Conservation (phyloP, 2,888 invertebrate genomes). For the Drosophila stalkeri region DNA sequence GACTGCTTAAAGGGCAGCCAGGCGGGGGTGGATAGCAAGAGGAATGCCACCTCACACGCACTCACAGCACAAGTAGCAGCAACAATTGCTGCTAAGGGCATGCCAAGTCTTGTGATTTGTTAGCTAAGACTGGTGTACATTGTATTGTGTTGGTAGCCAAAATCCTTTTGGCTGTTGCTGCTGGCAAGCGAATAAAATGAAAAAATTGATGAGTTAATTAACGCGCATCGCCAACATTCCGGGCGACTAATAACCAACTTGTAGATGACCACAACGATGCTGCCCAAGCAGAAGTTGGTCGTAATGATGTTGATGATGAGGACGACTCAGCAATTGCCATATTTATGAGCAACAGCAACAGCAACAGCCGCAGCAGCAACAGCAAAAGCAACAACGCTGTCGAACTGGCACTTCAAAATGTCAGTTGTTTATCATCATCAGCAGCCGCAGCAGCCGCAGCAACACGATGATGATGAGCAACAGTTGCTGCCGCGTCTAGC, state of each 20-base stretch:
- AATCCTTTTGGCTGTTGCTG: constrained; percentile 36
- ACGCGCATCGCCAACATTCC: constrained; percentile 80
- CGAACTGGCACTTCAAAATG: constrained; percentile 78
- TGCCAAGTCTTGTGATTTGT: constrained; percentile 21
- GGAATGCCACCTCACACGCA: constrained; percentile 74
- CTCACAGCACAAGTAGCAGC: not conserved
- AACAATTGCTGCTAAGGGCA: constrained; percentile 4
- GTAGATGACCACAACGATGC: constrained; percentile 67
- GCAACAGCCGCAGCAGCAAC: constrained; percentile 21
- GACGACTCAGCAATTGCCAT: constrained; percentile 47
- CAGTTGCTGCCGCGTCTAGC: constrained; percentile 28
- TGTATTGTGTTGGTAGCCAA: constrained; percentile 41
- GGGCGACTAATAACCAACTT: constrained; percentile 79
- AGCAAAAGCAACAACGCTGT: constrained; percentile 54
- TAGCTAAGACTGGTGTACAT: constrained; percentile 13
- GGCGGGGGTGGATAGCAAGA: constrained; percentile 11
- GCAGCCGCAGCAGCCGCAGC: constrained; percentile 22
- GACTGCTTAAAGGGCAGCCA: not conserved
- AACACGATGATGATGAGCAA: constrained; percentile 44
- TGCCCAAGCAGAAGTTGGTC: constrained; percentile 4
- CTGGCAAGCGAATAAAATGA: constrained; percentile 21
- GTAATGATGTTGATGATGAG: constrained; percentile 25
- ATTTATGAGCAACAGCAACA: constrained; percentile 52
- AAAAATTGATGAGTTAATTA: constrained; percentile 81
- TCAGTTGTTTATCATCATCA: constrained; percentile 75